Evolutionary conservation across 2,797 vertebrate genomes (phyloP).

Genomic region (Tarsius wallacei): DNA sequence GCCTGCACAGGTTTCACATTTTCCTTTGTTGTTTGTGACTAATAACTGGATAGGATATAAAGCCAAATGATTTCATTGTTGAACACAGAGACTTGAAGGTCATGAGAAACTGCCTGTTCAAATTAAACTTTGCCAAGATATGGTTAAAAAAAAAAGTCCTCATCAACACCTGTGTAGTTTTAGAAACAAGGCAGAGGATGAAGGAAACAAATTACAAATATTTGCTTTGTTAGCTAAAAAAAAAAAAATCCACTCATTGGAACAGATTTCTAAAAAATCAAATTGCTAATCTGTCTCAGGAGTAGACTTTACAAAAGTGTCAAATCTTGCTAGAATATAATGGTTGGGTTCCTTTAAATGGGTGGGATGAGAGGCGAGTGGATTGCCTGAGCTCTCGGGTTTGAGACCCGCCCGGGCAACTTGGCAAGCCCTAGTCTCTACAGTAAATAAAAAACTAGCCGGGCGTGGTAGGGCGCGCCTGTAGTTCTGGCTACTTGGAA

Average conservation of each 20-base stretch:
- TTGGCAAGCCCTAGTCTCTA: too few relatives aligned
- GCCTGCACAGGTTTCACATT: constrained; percentile 37
- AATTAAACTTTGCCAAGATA: constrained; percentile 67
- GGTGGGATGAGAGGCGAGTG: not conserved
- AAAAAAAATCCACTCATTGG: not conserved
- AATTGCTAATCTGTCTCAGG: too few relatives aligned
- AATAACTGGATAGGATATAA: constrained; percentile 68
- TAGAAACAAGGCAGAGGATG: constrained; percentile 20
- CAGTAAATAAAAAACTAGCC: too few relatives aligned
- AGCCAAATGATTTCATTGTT: constrained; percentile 81
- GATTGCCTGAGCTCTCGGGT: too few relatives aligned
- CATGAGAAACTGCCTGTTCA: constrained; percentile 72
- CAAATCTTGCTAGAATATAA: not conserved
- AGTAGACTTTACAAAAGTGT: too few relatives aligned
- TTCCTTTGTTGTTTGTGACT: constrained; percentile 77
- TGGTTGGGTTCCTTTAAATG: not conserved
- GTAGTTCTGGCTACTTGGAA: too few relatives aligned
- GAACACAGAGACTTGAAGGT: constrained; percentile 73
- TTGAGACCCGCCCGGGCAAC: too few relatives aligned
- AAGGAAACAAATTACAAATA: not conserved
- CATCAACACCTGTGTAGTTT: constrained; percentile 29
- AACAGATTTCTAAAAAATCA: constrained; percentile 7
- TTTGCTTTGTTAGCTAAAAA: constrained; percentile 37
- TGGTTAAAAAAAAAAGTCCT: not conserved
- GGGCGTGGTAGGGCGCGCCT: too few relatives aligned